Evolutionary conservation across 2,797 vertebrate genomes (phyloP).

Genomic region (Pterois miles): DNA sequence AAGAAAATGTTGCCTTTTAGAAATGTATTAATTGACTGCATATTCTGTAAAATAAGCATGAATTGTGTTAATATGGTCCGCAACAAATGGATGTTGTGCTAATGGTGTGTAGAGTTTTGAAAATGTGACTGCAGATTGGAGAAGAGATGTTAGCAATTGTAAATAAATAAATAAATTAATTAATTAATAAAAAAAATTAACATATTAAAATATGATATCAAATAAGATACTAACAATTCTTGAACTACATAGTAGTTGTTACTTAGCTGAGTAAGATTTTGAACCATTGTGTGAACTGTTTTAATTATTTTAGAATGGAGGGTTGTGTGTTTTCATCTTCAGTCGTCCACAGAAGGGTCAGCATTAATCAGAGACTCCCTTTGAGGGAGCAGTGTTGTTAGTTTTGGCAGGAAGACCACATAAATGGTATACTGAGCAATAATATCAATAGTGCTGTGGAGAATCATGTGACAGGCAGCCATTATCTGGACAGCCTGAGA

Average conservation of each 20-base stretch:
- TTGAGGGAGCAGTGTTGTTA: conserved; percentile 28
- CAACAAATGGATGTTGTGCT: not conserved
- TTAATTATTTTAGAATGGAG: conserved; percentile 8
- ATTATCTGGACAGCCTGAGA: conserved; percentile 58
- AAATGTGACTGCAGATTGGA: not conserved
- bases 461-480: conserved; percentile 54
- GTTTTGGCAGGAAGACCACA: conserved; percentile 47
- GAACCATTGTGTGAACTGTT: not conserved
- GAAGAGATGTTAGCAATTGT: not conserved
- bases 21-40: not conserved
- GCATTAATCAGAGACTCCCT: conserved; percentile 43
- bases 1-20: not conserved
- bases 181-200: not conserved
- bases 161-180: not conserved
- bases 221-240: not conserved
- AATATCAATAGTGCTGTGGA: conserved; percentile 43
- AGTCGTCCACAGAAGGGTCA: conserved; percentile 20
- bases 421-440: conserved; percentile 42
- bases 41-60: not conserved
- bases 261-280: not conserved
- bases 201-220: not conserved
- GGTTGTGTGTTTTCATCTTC: conserved; percentile 13
- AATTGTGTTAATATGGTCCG: not conserved
- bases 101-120: not conserved
- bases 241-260: not conserved